Evolutionary conservation across 2,888 invertebrate species (phyloP).

Genomic region (Agapostemon virescens): DNA sequence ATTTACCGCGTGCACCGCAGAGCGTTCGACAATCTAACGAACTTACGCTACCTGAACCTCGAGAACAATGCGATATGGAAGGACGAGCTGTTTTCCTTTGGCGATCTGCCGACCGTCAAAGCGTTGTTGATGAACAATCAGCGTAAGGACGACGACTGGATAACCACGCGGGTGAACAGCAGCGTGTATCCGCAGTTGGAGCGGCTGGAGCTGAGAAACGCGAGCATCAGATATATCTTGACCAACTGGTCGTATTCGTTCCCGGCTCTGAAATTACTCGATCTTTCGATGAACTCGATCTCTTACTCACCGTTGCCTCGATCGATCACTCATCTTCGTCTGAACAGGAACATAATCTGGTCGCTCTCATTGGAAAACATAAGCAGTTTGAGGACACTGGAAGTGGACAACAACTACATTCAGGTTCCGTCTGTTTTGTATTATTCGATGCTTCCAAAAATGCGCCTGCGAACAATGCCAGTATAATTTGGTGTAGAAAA

Average conservation of each 20-base stretch:
- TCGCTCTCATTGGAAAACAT: rapidly evolving
- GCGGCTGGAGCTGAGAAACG: background rate
- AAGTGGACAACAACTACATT: slow-evolving; percentile 14
- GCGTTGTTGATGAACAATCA: slow-evolving; percentile 7
- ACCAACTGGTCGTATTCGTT: rapidly evolving
- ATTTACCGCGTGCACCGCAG: rapidly evolving
- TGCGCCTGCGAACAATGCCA: no score
- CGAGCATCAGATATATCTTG: rapidly evolving
- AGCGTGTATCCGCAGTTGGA: slow-evolving; percentile 13
- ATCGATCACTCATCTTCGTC: slow-evolving; percentile 10
- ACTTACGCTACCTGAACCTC: slow-evolving; percentile 27
- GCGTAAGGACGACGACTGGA: no score
- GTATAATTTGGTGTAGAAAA: no score
- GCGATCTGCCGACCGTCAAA: slow-evolving; percentile 12
- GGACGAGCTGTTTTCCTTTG: background rate
- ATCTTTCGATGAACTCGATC: slow-evolving; percentile 22
- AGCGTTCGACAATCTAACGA: slow-evolving; percentile 29
- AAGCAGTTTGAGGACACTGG: background rate
- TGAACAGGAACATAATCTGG: background rate
- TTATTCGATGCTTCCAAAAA: no score
- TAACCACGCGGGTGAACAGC: no score
- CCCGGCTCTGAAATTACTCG: slow-evolving; percentile 38
- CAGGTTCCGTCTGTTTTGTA: rapidly evolving
- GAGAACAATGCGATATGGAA: rapidly evolving
- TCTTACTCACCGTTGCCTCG: no score